Evolutionary conservation across 2,113 vertebrate genomes (phyloP), one percentile per base, ranked within the genome.

Genomic region (Todiramphus saurophagus): DNA sequence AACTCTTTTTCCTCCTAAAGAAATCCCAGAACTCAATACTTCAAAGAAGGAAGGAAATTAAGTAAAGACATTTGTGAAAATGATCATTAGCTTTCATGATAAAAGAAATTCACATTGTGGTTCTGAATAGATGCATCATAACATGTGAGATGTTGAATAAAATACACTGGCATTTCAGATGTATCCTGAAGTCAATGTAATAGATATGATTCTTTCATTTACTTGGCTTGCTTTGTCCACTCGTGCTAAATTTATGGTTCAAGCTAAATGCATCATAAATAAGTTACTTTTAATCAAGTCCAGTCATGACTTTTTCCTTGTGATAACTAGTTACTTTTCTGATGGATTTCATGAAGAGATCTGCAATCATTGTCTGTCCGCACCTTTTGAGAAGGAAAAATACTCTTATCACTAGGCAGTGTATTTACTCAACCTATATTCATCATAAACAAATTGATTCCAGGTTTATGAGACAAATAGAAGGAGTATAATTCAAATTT

Each of bases 21-120:
- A 90, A 80, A 80, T 27, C 8, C 9, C 28, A 89, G 62, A 81
- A 75, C 14, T 8, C 2, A 2, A 31, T 43, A 72, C 16, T 76
- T 89, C 50, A 63, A 90, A 89, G 70, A 76, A 88, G 23, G 27
- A 67, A 73, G n/a, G 24, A 84, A 93, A 79, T 79, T 43, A 53
- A 69, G 6, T 91, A 60, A 87, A 89, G 68, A 56, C 7, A 73
- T 95, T 94, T 91, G 39, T 93, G 81, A 95, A 89, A 92, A 83
- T 69, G 16, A 51, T 87, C 43, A 75, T 97, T 79, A 89, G 4
- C 16, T 82, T 91, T 11, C 21, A 73, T 58, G 39, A 78, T 64
- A 73, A 91, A 95, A 93, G 23, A 72, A 91, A 76, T 53, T 56
- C 28, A 50, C 33, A 55, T 73, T 6, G 3, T 69, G 50, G 7